Evolutionary conservation across 2,113 vertebrate species (phyloP).

Genomic region (Eidolon helvum): DNA sequence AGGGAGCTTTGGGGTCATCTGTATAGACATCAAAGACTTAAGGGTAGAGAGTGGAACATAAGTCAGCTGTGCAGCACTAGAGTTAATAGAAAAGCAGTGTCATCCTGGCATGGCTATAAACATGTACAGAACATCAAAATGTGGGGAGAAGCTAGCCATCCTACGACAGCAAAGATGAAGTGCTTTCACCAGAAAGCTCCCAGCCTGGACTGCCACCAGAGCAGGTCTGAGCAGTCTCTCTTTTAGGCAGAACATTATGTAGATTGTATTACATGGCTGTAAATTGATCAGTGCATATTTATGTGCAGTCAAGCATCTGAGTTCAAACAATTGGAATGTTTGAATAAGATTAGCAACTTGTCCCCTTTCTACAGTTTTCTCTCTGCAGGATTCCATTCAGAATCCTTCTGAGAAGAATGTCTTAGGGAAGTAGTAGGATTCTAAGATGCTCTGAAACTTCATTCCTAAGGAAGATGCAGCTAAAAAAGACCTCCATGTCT

Average conservation of each 20-base stretch:
- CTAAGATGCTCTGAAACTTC: background rate
- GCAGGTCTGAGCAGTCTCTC: background rate
- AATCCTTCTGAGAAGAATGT: background rate
- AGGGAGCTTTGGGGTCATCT: background rate
- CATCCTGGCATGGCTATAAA: background rate
- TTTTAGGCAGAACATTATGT: slow-evolving; percentile 50
- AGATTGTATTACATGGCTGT: slow-evolving; percentile 62
- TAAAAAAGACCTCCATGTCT: background rate
- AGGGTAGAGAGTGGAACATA: background rate
- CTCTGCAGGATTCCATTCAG: slow-evolving; percentile 55
- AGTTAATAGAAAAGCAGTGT: background rate
- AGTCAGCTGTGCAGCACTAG: background rate
- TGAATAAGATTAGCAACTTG: slow-evolving; percentile 68
- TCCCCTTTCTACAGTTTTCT: slow-evolving; percentile 32
- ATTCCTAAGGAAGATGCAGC: background rate
- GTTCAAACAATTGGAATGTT: slow-evolving; percentile 56
- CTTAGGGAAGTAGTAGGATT: background rate
- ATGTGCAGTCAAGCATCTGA: slow-evolving; percentile 46
- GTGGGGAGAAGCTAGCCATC: background rate
- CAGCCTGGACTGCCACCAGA: background rate
- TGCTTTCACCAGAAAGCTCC: slow-evolving; percentile 23
- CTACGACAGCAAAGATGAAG: background rate
- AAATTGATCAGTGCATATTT: slow-evolving; percentile 58
- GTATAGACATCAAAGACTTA: background rate
- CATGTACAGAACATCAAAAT: background rate